A percentile compares a stretch with the other conserved stretches of the same genome.
These are phyloP conservation scores for Bryconaethiops microstoma DNA, from an alignment of 2,797 vertebrate genomes.

Conservation along the genomic window DNA sequence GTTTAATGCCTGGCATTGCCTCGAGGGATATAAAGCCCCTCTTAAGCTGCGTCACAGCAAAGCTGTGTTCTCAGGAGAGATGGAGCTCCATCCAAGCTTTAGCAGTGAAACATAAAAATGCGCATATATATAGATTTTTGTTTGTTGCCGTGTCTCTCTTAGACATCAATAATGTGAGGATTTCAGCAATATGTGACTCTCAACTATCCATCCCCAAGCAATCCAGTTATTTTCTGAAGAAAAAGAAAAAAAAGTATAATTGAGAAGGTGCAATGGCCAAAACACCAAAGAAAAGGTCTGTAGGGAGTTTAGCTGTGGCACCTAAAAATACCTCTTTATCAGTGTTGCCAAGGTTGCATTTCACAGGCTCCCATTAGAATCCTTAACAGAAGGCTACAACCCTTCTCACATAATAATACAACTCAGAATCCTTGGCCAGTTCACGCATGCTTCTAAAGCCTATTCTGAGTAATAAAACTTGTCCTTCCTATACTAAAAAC, in stretches of 20 bases:
- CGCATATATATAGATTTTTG: no score
- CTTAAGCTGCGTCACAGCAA: no score
- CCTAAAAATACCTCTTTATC: slow-evolving; percentile 15
- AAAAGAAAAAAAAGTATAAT: neutral
- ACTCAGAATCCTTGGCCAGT: neutral
- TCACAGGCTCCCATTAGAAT: neutral
- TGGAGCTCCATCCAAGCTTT: no score
- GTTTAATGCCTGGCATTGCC: no score
- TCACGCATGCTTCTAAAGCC: neutral
- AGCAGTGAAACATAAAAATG: no score
- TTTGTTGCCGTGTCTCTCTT: no score
- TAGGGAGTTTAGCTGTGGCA: neutral
- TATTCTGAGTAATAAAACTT: neutral
- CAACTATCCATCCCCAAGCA: no score
- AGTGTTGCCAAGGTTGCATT: neutral
- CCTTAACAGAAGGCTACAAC: neutral
- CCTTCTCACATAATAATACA: neutral
- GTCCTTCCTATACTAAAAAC: neutral
- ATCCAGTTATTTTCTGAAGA: no score
- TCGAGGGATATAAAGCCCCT: no score
- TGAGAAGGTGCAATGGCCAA: neutral
- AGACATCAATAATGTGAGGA: no score
- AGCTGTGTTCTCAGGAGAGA: no score
- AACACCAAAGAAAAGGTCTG: neutral
- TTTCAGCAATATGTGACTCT: no score